Evolutionary conservation across 2,113 vertebrate genomes (phyloP), one percentile per base, ranked within the genome.

Genomic region (Anser brachyrhynchus): DNA sequence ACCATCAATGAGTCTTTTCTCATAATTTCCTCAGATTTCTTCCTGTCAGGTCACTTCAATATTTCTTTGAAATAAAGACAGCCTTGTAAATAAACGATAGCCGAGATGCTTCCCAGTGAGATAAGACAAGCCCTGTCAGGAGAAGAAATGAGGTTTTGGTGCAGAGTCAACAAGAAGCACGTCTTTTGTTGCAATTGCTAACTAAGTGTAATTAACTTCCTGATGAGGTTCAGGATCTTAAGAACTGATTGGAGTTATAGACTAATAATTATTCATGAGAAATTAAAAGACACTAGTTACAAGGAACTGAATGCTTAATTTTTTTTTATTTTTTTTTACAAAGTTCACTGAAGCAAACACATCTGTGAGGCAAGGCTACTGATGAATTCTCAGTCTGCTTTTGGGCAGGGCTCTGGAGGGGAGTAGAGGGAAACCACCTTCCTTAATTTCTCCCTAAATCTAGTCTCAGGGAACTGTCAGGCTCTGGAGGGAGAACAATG

Each of bases 251-350:
- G 88, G 95, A 94, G 77, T 92, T 92, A 90, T 3, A 84, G 88
- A 41, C 73, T 90, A 92, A 95, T 96, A 93, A 96, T 93, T 96
- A 96, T 94, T 96, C 95, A 94, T 93, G 92, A 96, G 92, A 93
- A 94, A 94, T 95, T 90, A 96, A 84, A 90, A 95, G 83, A 64
- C 39, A 65, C 54, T 75, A 58, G 65, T 94, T 87, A 61, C 61
- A 85, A 54, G 67, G 70, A 88, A 35, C 46, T 57, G 92, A 59
- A 91, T 64, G 72, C 61, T 86, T 21, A 51, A 6, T 16, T 35
- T 35, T 51, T 16, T 61, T 61, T 31, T 35, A 14, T 52, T 19
- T 37, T 62, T 44, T 71, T 28, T 70, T 37, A 19, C 51, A 33
- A n/a, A 39, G 35, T 90, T 96, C 83, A 35, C 35, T 61, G 82